Evolutionary conservation across 2,888 invertebrate species (phyloP).

Genomic region (Morpho deidamia): DNA sequence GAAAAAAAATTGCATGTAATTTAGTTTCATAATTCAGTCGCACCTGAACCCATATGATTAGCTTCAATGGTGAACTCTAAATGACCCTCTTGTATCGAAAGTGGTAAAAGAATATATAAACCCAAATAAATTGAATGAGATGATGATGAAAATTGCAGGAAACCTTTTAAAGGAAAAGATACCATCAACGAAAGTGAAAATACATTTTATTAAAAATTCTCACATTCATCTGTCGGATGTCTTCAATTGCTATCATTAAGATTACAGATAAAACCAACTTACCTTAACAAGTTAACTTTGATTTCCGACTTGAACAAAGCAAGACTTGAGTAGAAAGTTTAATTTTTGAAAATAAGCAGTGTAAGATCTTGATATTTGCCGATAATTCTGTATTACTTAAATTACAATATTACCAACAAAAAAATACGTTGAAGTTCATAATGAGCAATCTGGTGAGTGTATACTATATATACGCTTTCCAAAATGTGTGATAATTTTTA

Average conservation of each 20-base stretch:
- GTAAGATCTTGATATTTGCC: conserved; percentile 4
- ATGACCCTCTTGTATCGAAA: conserved; percentile 26
- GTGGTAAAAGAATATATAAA: conserved; percentile 38
- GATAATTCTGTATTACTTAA: conserved; percentile 6
- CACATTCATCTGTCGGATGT: conserved; percentile 25
- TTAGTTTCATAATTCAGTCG: conserved; percentile 29
- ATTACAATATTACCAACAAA: not conserved
- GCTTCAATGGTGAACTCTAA: conserved; percentile 30
- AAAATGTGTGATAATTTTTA: no score
- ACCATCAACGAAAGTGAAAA: conserved; percentile 13
- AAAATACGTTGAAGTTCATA: not conserved
- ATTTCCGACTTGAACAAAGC: conserved; percentile 23
- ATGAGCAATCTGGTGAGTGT: not conserved
- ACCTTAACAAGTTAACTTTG: conserved; percentile 25
- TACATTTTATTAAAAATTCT: conserved; percentile 14
- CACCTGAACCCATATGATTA: conserved; percentile 33
- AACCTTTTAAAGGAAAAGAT: conserved; percentile 15
- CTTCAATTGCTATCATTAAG: conserved; percentile 28
- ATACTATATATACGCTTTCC: no score
- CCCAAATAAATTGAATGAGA: conserved; percentile 19
- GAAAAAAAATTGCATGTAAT: conserved; percentile 51
- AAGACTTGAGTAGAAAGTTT: conserved; percentile 16
- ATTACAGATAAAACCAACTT: conserved; percentile 25
- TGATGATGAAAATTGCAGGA: conserved; percentile 2
- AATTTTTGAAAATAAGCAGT: conserved; percentile 9